Evolutionary conservation across 2,888 invertebrate species (phyloP), one percentile per base, ranked within the genome.

Genomic region (Agrotis exclamationis): DNA sequence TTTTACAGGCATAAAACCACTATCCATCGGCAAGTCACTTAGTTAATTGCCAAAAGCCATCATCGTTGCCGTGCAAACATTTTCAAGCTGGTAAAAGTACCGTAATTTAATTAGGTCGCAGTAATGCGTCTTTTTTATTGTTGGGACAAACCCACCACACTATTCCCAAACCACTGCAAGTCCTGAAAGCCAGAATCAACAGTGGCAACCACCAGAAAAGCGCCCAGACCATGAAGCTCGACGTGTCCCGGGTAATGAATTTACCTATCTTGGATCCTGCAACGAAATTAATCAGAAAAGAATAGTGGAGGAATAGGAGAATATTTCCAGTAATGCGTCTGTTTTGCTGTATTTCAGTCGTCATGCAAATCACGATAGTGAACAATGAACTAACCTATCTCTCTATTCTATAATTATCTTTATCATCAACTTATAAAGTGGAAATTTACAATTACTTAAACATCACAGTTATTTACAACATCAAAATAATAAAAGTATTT

Each of bases 361-460:
- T 20, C 22, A 59, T 28, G 13, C 14, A 13, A 70, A 62, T 53
- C 47, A 24, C 18, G 6, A 47, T 69, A 3, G 44, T 20, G 22
- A n/a, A 56, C 24, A 20, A 60, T 56, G 16, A 57, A 44, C 22
- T n/a, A 56, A 64, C 39, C 39, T 73, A 57, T 72, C 53, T 56
- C 28, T 54, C 3, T 51, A 18, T 18, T 45, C 3, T 47, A 13
- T 20, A 22, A 13, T 56, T 33, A 50, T 50, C 70, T 57, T 50
- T 74, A 62, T 58, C 33, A 48, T 9, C 39, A n/a, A 57, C 33
- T 68, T 18, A 28, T 13, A 51, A 65, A 65, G 33, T 74, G 80
- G 65, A 80, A 74, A 57, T 60, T 76, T 80, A 80, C 28, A 76
- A 57, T 51, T 4, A 48, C 44, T 45, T 48, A 51, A 62, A 33